Evolutionary conservation across 2,797 vertebrate species (phyloP).

Genomic region (Cryptoblepharus egeriae): DNA sequence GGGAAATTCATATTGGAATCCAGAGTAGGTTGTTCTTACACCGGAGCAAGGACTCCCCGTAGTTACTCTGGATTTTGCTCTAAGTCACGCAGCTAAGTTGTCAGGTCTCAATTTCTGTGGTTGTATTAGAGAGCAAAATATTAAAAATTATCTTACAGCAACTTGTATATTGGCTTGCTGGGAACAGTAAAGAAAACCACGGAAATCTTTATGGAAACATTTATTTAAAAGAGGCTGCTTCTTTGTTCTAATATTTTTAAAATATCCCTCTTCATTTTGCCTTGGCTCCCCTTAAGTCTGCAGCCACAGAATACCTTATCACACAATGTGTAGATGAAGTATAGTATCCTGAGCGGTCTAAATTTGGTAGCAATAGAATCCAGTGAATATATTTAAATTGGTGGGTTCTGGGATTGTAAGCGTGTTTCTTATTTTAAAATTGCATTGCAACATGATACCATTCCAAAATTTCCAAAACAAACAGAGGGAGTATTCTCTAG

Average conservation of each 20-base stretch:
- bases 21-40: too few species aligned
- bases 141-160: not conserved
- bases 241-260: not conserved
- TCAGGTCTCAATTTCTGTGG: not conserved
- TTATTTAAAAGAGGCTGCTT: not conserved
- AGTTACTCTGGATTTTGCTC: too few species aligned
- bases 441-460: slow-evolving; percentile 53
- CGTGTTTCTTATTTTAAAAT: slow-evolving; percentile 33
- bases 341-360: not conserved
- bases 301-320: not conserved
- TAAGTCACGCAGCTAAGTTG: not conserved
- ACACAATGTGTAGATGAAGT: not conserved
- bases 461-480: slow-evolving; percentile 64
- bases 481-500: slow-evolving; percentile 52
- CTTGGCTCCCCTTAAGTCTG: not conserved
- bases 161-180: not conserved
- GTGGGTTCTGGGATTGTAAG: slow-evolving; percentile 11
- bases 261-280: not conserved
- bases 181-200: not conserved
- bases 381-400: slow-evolving; percentile 1
- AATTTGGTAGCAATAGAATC: not conserved
- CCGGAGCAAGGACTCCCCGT: too few species aligned
- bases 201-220: not conserved
- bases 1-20: too few species aligned
- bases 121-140: slow-evolving; percentile 3